A percentile compares a stretch with the other conserved stretches of the same genome.
Conservation (phyloP, 2,113 vertebrate genomes). For the Entomyzon cyanotis region DNA sequence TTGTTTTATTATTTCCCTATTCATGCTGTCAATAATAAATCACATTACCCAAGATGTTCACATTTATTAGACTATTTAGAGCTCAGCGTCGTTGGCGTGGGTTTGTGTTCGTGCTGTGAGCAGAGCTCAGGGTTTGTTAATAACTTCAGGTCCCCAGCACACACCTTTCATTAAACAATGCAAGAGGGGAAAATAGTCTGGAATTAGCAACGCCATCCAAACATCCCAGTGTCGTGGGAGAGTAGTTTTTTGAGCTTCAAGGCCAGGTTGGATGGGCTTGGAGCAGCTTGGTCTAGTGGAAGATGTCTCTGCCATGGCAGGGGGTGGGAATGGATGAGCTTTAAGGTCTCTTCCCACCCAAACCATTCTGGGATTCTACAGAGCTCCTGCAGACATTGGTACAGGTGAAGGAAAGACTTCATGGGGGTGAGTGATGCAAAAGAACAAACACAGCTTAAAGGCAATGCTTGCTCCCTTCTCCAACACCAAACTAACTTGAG, state of each 20-base stretch:
- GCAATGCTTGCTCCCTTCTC: not conserved
- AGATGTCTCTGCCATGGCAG: not conserved
- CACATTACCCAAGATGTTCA: constrained; percentile 55
- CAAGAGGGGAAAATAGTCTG: not conserved
- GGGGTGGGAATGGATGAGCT: not conserved
- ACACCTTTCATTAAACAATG: not conserved
- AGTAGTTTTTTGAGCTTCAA: not conserved
- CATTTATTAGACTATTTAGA: constrained; percentile 69
- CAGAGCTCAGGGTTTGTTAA: not conserved
- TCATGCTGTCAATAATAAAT: constrained; percentile 67
- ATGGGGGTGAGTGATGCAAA: not conserved
- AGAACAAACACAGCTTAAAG: not conserved
- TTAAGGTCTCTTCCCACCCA: not conserved
- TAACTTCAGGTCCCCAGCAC: not conserved
- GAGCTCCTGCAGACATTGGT: not conserved
- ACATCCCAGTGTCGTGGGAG: not conserved
- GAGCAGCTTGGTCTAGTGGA: not conserved
- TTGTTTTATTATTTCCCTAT: constrained; percentile 68
- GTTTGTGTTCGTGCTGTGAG: not conserved
- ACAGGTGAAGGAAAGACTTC: not conserved
- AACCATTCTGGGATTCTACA: not conserved
- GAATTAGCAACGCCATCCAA: not conserved
- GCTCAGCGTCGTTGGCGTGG: not conserved
- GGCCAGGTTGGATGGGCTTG: not conserved
- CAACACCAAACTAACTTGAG: not conserved